phyloP scores from a whole-genome alignment of 2,113 vertebrate genomes.

The Labeo catla region DNA sequence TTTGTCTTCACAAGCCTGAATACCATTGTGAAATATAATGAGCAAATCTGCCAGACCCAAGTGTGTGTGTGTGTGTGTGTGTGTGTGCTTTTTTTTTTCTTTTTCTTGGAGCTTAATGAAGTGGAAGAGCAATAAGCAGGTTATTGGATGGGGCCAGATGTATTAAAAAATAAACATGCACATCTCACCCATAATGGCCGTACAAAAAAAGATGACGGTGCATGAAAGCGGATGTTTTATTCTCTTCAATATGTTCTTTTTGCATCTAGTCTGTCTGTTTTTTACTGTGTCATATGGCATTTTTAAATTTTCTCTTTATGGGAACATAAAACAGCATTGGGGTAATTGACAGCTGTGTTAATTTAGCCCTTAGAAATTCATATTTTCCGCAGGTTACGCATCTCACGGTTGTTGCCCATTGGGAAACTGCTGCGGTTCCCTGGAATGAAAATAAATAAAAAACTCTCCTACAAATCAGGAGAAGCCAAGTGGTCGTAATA shows the following conservation, averaged over 20 bases:
- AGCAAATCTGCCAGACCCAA: conserved; percentile 66
- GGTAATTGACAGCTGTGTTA: conserved; percentile 45
- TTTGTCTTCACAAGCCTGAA: conserved; percentile 58
- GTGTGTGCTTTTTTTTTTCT: conserved; percentile 52
- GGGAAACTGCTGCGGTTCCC: conserved; percentile 22
- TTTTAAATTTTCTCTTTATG: conserved; percentile 47
- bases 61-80: conserved; percentile 38
- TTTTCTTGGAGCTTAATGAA: conserved; percentile 66
- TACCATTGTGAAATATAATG: conserved; percentile 66
- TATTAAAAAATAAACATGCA: conserved; percentile 56
- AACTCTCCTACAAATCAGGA: conserved; percentile 48
- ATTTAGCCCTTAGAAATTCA: conserved; percentile 44
- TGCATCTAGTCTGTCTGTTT: conserved; percentile 34
- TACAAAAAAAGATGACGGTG: conserved; percentile 28
- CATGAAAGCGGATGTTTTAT: conserved; percentile 28
- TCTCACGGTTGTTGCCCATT: not conserved
- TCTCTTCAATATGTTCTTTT: conserved; percentile 44
- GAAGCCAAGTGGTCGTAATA: conserved; percentile 47
- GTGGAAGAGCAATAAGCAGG: conserved; percentile 73
- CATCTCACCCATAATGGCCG: conserved; percentile 44
- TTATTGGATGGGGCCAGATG: conserved; percentile 69
- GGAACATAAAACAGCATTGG: conserved; percentile 38
- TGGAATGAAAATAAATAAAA: conserved; percentile 49
- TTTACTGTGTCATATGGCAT: conserved; percentile 51
- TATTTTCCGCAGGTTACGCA: conserved; percentile 40